A percentile compares a stretch with the other conserved stretches of the same genome.
Evolutionary conservation across 64 coral and sea anemone genomes (phyloP).

Genomic region (Montipora foliosa): DNA sequence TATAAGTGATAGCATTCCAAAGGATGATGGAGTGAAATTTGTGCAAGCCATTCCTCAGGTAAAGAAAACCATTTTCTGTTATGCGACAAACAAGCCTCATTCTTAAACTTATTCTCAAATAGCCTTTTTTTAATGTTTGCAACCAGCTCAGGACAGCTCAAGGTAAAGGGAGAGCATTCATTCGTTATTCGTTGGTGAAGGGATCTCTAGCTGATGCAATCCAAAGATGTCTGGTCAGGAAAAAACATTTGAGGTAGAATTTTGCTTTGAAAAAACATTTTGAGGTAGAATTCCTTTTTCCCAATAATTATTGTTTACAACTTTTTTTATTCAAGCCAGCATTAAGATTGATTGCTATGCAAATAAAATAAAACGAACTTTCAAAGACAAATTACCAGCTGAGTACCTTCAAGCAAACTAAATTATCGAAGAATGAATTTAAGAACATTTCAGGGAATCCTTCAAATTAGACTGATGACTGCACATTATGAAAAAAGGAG

Average conservation of each 20-base stretch:
- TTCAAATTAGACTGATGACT: no score
- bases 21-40: slow-evolving; percentile 91
- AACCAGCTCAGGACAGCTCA: slow-evolving; percentile 82
- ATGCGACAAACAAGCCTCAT: background rate
- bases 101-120: background rate
- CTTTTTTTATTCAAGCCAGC: no score
- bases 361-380: no score
- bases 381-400: no score
- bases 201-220: slow-evolving; percentile 93
- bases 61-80: background rate
- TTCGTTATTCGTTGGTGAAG: slow-evolving; percentile 82
- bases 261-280: no score
- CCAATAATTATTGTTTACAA: no score
- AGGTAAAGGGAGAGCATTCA: slow-evolving; percentile 94
- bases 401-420: no score
- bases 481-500: no score
- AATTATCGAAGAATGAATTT: no score
- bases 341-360: no score
- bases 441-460: no score
- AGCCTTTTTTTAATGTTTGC: background rate
- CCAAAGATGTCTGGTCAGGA: slow-evolving; percentile 88
- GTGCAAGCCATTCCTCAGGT: slow-evolving; percentile 94
- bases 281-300: no score
- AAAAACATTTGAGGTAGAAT: slow-evolving; percentile 70
- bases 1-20: slow-evolving; percentile 87